phyloP scores from a whole-genome alignment of 2,113 vertebrate genomes.

The Nothocercus nigrocapillus region DNA sequence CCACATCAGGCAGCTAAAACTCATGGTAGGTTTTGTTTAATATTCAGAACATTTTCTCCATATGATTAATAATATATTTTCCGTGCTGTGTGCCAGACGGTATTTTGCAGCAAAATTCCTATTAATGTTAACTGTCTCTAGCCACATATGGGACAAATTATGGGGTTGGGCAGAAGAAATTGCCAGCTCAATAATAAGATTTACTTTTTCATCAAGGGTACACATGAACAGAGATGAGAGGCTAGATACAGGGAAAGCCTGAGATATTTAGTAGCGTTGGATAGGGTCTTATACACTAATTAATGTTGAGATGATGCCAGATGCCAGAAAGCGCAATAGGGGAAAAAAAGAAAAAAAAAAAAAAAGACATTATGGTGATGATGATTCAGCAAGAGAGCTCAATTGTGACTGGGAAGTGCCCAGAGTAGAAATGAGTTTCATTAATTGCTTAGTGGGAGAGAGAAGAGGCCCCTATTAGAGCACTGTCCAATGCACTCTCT shows the following conservation, averaged over 20 bases:
- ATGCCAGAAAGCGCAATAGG: background rate
- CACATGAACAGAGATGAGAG: background rate
- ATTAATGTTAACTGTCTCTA: background rate
- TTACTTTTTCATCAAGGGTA: background rate
- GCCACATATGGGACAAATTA: background rate
- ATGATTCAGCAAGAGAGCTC: constrained; percentile 54
- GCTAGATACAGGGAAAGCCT: background rate
- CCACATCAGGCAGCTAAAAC: background rate
- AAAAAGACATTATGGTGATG: constrained; percentile 31
- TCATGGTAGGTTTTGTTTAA: background rate
- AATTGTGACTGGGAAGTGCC: constrained; percentile 32
- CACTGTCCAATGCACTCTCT: constrained; percentile 29
- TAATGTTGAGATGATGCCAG: constrained; percentile 33
- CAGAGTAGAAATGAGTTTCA: constrained; percentile 43
- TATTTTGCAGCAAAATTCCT: background rate
- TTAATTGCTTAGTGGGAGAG: constrained; percentile 52
- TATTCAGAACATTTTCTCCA: background rate
- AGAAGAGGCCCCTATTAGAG: constrained; percentile 18
- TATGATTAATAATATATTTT: background rate
- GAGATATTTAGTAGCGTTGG: background rate
- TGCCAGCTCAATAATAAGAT: background rate
- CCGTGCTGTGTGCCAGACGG: background rate
- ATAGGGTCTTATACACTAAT: background rate
- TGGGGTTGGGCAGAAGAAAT: background rate
- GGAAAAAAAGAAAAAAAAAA: background rate